Conservation (phyloP, 1,140 invertebrate species). For the Drosophila lacertosa region DNA sequence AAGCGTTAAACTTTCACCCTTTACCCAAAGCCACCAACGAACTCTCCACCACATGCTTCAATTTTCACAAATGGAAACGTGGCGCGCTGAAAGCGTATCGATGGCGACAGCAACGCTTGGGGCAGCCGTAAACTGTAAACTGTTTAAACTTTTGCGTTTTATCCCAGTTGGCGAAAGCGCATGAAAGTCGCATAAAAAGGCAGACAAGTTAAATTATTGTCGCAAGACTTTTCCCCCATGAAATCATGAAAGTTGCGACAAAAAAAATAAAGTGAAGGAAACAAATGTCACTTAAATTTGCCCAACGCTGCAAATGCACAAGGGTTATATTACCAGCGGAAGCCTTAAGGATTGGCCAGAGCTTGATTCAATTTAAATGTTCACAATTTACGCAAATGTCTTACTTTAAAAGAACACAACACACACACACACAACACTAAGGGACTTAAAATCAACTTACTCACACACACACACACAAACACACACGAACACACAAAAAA, state of each 20-base stretch:
- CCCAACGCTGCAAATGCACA: conserved; percentile 8
- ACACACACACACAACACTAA: background rate
- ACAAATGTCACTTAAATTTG: conserved; percentile 19
- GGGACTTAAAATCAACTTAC: background rate
- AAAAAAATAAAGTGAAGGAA: background rate
- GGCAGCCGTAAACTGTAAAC: conserved; percentile 56
- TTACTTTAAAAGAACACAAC: conserved; percentile 12
- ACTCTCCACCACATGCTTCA: background rate
- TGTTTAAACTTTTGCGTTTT: conserved; percentile 69
- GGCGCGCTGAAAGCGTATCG: conserved; percentile 15
- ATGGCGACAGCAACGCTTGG: conserved; percentile 32
- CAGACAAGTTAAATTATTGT: conserved; percentile 55
- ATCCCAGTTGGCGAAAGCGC: conserved; percentile 29
- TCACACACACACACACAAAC: background rate
- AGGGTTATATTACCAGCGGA: conserved; percentile 27
- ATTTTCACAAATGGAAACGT: conserved; percentile 31
- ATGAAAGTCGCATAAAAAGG: conserved; percentile 38
- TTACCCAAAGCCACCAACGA: background rate
- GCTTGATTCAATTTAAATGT: conserved; percentile 68
- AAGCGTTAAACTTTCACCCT: conserved; percentile 33
- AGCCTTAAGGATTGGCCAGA: conserved; percentile 18
- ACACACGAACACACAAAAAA: no score
- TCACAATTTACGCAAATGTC: conserved; percentile 47
- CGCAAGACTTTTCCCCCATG: conserved; percentile 21
- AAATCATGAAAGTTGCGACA: conserved; percentile 31